Percentiles rank a stretch among this genome's conserved stretches.
These are phyloP conservation scores for Monomorium pharaonis DNA, from an alignment of 1,140 invertebrate genomes.

Conservation along the genomic window DNA sequence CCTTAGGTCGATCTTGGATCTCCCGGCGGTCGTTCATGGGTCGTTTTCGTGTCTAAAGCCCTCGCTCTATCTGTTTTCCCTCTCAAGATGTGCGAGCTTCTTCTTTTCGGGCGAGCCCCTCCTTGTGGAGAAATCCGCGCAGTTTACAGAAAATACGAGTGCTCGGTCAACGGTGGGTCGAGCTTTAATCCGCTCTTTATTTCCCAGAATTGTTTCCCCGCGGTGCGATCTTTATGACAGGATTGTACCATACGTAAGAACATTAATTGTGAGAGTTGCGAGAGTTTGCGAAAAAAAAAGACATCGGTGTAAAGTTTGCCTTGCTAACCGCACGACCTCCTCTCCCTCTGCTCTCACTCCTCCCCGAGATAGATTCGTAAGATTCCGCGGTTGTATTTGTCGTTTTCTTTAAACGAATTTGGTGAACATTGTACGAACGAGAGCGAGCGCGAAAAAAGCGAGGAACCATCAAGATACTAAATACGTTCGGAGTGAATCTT, in stretches of 20 bases:
- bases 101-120: background rate
- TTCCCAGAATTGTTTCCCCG: constrained; percentile 51
- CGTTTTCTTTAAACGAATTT: constrained; percentile 9
- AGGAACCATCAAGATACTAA: background rate
- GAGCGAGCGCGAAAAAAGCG: background rate
- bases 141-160: constrained; percentile 59
- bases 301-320: background rate
- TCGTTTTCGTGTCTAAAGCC: constrained; percentile 9
- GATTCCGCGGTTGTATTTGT: constrained; percentile 1
- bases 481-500: background rate
- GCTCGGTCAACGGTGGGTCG: constrained; percentile 21
- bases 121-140: constrained; percentile 13
- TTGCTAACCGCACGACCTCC: background rate
- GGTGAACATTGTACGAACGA: background rate
- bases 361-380: constrained; percentile 50
- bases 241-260: constrained; percentile 25
- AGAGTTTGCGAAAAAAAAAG: constrained; percentile 22
- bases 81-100: background rate
- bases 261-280: constrained; percentile 48
- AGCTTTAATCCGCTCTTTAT: constrained; percentile 62
- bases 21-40: background rate
- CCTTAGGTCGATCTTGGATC: background rate
- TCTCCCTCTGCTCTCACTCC: background rate
- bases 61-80: background rate
- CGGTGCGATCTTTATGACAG: constrained; percentile 52